phyloP scores from a whole-genome alignment of 2,113 vertebrate genomes.

The Seriola rivoliana region DNA sequence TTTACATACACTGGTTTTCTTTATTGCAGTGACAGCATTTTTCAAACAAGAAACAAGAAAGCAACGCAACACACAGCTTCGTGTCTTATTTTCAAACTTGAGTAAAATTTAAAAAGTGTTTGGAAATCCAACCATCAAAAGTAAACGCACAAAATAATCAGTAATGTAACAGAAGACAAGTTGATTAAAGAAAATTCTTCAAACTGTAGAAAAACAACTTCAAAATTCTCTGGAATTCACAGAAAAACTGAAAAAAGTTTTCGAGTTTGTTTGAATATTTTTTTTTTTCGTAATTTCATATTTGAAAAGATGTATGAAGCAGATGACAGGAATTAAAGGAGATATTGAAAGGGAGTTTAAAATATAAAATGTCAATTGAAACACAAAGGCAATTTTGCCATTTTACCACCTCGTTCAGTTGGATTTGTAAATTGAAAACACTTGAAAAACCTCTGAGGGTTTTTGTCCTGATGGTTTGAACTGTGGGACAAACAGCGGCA shows the following conservation, averaged over 20 bases:
- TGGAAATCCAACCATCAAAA: too few relatives aligned
- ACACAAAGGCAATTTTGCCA: too few relatives aligned
- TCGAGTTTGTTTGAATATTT: background rate
- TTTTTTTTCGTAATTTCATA: background rate
- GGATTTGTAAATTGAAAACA: too few relatives aligned
- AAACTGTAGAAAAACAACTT: too few relatives aligned
- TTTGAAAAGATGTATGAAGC: background rate
- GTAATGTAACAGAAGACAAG: too few relatives aligned
- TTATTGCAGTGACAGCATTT: background rate
- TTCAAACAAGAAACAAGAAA: background rate
- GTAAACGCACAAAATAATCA: too few relatives aligned
- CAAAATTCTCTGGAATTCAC: too few relatives aligned
- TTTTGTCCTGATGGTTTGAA: background rate
- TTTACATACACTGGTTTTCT: background rate
- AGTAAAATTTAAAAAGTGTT: too few relatives aligned
- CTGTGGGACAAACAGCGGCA: slow-evolving; percentile 20
- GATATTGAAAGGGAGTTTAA: background rate
- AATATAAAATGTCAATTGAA: background rate
- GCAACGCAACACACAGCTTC: background rate
- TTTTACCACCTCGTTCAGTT: too few relatives aligned
- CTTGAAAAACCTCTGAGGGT: background rate
- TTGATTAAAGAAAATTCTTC: too few relatives aligned
- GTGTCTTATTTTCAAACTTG: background rate
- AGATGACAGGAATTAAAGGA: background rate
- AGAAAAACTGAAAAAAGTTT: too few relatives aligned